Evolutionary conservation across 2,797 vertebrate genomes (phyloP).

Genomic region (Poeciliopsis turneri): DNA sequence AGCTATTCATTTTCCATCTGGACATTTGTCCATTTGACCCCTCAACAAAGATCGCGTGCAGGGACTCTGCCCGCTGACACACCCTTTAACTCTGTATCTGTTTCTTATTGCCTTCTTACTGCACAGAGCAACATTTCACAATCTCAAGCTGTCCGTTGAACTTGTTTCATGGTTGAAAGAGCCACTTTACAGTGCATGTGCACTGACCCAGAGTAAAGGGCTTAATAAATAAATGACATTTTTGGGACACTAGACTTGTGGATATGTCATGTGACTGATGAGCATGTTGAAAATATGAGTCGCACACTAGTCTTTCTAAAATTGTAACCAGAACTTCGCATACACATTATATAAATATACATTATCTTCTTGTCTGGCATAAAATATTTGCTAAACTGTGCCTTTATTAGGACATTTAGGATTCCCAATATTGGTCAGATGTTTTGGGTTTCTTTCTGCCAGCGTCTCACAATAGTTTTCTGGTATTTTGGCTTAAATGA

Average conservation of each 20-base stretch:
- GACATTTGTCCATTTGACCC: background rate
- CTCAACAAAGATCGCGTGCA: background rate
- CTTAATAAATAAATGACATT: background rate
- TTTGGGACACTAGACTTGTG: background rate
- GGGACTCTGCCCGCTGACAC: conserved; percentile 38
- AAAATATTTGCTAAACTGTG: background rate
- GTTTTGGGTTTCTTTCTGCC: background rate
- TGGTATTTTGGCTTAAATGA: background rate
- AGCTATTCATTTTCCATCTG: background rate
- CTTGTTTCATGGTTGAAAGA: conserved; percentile 28
- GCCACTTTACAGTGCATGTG: background rate
- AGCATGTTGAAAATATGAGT: background rate
- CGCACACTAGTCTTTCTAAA: background rate
- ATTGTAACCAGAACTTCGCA: background rate
- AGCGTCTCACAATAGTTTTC: background rate
- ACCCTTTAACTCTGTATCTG: background rate
- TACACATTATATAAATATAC: background rate
- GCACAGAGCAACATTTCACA: conserved; percentile 29
- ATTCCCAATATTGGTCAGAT: background rate
- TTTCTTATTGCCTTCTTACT: conserved; percentile 3
- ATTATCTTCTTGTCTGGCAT: background rate
- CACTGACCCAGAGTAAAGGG: background rate
- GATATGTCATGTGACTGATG: background rate
- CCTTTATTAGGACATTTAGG: background rate
- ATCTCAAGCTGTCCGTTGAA: conserved; percentile 11